Conservation (phyloP, 2,888 invertebrate genomes). For the Lucinisca nassula region DNA sequence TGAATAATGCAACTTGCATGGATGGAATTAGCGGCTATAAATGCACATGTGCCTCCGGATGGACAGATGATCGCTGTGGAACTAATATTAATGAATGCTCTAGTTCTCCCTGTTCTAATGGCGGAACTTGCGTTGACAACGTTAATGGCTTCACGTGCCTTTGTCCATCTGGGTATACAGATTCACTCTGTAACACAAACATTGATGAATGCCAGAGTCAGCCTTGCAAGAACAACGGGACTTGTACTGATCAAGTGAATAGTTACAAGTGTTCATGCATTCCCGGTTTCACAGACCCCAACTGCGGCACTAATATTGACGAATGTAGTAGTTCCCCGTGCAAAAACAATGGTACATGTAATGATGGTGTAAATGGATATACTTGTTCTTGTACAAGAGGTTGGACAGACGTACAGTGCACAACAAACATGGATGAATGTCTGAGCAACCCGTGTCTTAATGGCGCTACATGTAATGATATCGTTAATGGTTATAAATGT, state of each 20-base stretch:
- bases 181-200: slow-evolving; percentile 33
- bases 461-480: neutral
- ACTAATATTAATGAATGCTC: slow-evolving; percentile 36
- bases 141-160: slow-evolving; percentile 43
- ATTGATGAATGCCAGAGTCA: slow-evolving; percentile 50
- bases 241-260: slow-evolving; percentile 49
- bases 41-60: slow-evolving; percentile 43
- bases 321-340: neutral
- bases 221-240: slow-evolving; percentile 48
- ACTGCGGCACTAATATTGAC: neutral
- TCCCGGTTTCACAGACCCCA: neutral
- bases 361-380: neutral
- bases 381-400: neutral
- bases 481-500: neutral
- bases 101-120: slow-evolving; percentile 34
- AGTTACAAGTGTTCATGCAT: slow-evolving; percentile 48
- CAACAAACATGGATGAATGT: neutral
- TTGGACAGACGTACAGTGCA: neutral
- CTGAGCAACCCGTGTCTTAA: neutral
- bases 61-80: slow-evolving; percentile 45
- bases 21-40: slow-evolving; percentile 25
- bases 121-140: slow-evolving; percentile 32
- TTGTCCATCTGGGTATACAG: slow-evolving; percentile 49
- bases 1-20: slow-evolving; percentile 42
- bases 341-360: neutral